These are phyloP conservation scores for Idris sp. DNA, from an alignment of 1,140 invertebrate species.

Conservation along the genomic window DNA sequence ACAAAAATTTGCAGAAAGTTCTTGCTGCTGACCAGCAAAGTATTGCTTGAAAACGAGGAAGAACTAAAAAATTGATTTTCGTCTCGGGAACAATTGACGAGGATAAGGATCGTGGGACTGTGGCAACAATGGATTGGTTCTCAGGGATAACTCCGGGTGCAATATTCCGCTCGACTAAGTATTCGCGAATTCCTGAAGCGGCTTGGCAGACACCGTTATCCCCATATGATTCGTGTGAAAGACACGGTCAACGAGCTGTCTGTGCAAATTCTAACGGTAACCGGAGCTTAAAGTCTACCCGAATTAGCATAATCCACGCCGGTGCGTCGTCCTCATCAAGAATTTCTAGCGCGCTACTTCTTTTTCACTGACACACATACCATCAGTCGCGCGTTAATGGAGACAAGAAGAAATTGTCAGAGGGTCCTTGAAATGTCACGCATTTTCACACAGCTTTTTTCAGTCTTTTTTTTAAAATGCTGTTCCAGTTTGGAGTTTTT, in stretches of 20 bases:
- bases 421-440: not conserved
- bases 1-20: too few species aligned
- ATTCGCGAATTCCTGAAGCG: conserved; percentile 30
- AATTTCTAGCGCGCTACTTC: conserved; percentile 62
- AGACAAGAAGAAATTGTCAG: conserved; percentile 23
- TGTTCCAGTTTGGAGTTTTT: too few species aligned
- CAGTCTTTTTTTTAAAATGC: conserved; percentile 6
- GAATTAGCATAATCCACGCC: conserved; percentile 76
- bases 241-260: conserved; percentile 58
- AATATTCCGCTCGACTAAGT: conserved; percentile 13
- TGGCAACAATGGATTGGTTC: not conserved
- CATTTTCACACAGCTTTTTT: conserved; percentile 11
- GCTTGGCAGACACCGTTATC: conserved; percentile 61
- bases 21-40: too few species aligned
- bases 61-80: too few species aligned
- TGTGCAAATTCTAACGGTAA: conserved; percentile 70
- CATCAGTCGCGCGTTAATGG: conserved; percentile 14
- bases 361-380: conserved; percentile 65
- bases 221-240: conserved; percentile 56
- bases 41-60: too few species aligned
- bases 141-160: conserved; percentile 20
- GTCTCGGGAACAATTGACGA: too few species aligned
- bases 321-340: conserved; percentile 59
- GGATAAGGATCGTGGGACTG: too few species aligned
- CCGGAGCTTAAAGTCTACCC: conserved; percentile 65